phyloP scores from a whole-genome alignment of 2,113 vertebrate genomes.

The Galbula dea region DNA sequence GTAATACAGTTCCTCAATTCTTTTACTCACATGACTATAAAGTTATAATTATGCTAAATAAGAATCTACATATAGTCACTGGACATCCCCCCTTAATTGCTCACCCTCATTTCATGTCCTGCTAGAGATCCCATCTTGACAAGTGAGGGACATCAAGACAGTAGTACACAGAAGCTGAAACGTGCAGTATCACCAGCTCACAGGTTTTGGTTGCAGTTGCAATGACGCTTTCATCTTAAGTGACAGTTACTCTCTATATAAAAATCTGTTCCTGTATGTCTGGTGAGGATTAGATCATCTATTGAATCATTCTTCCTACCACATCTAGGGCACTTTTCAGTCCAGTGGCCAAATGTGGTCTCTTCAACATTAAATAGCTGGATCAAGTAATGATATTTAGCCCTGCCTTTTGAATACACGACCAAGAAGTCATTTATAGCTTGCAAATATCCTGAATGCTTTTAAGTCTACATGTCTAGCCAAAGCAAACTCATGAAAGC shows the following conservation, averaged over 20 bases:
- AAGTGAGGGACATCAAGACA: neutral
- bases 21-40: neutral
- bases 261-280: neutral
- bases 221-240: neutral
- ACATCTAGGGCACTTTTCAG: neutral
- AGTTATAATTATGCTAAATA: neutral
- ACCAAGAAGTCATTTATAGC: neutral
- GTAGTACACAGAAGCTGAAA: neutral
- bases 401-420: neutral
- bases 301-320: neutral
- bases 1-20: neutral
- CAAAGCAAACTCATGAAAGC: neutral
- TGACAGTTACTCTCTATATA: neutral
- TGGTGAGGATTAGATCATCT: neutral
- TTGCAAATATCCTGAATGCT: neutral
- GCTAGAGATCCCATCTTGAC: neutral
- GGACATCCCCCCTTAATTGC: neutral
- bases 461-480: neutral
- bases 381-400: neutral
- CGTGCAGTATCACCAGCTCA: neutral
- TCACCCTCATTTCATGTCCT: neutral
- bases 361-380: neutral
- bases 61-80: neutral
- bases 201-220: neutral
- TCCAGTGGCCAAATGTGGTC: neutral